These are phyloP conservation scores for Sceloporus tristichus DNA, from an alignment of 2,113 vertebrate species.

Conservation along the genomic window DNA sequence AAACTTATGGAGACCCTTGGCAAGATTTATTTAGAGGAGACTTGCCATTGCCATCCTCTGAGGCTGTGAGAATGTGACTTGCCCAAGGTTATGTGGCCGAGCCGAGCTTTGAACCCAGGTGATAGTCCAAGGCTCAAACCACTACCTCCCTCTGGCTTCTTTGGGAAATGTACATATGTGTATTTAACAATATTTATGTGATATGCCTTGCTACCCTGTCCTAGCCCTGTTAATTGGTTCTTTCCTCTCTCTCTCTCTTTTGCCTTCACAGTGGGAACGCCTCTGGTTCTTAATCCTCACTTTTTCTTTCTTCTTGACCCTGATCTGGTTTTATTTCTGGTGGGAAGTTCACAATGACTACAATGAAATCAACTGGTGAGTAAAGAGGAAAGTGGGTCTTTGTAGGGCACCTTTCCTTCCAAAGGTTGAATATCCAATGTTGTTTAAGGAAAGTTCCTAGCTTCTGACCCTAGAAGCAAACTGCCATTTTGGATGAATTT, in stretches of 20 bases:
- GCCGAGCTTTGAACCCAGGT: no score
- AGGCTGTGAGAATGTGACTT: no score
- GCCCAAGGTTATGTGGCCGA: no score
- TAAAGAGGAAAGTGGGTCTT: constrained; percentile 34
- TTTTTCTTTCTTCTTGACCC: constrained; percentile 89
- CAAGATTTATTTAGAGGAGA: no score
- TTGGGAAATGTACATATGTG: no score
- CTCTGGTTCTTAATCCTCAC: constrained; percentile 93
- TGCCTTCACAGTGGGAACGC: constrained; percentile 90
- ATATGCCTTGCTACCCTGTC: no score
- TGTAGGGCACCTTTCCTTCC: constrained; percentile 31
- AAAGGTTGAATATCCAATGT: neutral
- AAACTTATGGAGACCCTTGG: no score
- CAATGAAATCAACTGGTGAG: constrained; percentile 98
- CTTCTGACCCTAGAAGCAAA: constrained; percentile 34
- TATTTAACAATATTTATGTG: no score
- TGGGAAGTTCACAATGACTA: constrained; percentile 96
- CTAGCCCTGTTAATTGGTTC: neutral
- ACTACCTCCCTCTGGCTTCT: no score
- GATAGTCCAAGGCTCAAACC: no score
- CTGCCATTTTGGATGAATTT: no score
- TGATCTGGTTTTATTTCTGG: constrained; percentile 97
- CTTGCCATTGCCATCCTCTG: no score
- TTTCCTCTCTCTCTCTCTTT: neutral
- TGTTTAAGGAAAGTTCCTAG: neutral